Percentiles rank a stretch among this genome's conserved stretches.
phyloP scores from a whole-genome alignment of 2,113 vertebrate species.

The Mesitornis unicolor region DNA sequence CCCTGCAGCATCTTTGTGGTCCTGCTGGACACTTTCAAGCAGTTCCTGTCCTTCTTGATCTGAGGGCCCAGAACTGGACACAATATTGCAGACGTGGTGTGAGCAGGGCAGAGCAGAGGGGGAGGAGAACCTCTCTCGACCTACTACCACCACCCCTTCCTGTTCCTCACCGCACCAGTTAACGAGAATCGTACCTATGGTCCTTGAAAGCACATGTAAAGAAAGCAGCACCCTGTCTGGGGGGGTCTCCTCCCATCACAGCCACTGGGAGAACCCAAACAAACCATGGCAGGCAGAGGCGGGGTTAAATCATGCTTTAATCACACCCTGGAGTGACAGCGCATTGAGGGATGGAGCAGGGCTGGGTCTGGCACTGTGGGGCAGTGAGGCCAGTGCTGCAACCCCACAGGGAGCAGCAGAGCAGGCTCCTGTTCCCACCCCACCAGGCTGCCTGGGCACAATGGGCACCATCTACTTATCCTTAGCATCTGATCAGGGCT shows the following conservation, averaged over 20 bases:
- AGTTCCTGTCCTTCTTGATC: no score
- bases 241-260: background rate
- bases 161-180: fast-evolving
- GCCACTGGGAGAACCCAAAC: background rate
- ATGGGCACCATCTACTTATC: background rate
- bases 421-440: background rate
- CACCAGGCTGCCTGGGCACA: fast-evolving
- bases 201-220: background rate
- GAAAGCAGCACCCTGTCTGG: background rate
- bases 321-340: background rate
- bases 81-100: no score
- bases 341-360: background rate
- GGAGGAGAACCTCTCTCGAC: no score
- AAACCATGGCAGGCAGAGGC: background rate
- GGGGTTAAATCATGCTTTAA: constrained; percentile 20
- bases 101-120: no score
- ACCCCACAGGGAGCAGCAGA: background rate
- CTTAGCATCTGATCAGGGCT: background rate
- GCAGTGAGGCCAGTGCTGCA: background rate
- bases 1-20: no score
- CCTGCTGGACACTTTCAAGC: no score
- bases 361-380: fast-evolving
- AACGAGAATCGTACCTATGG: background rate
- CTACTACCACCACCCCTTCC: no score
- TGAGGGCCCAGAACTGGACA: no score